These are phyloP conservation scores for Thermophis baileyi DNA, from an alignment of 2,113 vertebrate species.

Conservation along the genomic window DNA sequence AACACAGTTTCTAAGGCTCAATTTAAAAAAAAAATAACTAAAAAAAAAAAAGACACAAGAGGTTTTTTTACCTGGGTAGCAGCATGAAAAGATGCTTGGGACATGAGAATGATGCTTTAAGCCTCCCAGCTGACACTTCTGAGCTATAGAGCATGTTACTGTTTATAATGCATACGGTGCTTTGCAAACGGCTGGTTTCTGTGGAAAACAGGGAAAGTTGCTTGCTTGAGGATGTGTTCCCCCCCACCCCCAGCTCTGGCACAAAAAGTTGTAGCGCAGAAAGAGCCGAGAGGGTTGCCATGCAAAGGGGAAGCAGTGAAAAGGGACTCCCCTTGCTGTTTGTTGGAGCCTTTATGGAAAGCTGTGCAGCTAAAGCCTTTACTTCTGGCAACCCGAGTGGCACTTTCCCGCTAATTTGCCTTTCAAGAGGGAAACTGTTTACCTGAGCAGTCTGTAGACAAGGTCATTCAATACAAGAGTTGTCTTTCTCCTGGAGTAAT, in stretches of 20 bases:
- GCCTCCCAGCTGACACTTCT: neutral
- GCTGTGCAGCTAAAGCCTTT: constrained; percentile 49
- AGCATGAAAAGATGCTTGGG: constrained; percentile 45
- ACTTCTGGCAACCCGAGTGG: neutral
- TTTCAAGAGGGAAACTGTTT: constrained; percentile 8
- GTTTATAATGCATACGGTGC: neutral
- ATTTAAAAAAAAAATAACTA: constrained; percentile 12
- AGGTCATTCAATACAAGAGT: neutral
- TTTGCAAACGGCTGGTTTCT: neutral
- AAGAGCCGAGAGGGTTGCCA: neutral
- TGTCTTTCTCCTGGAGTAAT: neutral
- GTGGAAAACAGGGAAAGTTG: constrained; percentile 3
- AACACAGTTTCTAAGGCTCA: constrained; percentile 16
- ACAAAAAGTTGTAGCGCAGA: neutral
- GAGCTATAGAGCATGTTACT: constrained; percentile 6
- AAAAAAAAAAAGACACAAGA: constrained; percentile 28
- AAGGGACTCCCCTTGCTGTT: constrained; percentile 52
- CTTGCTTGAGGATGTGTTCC: neutral
- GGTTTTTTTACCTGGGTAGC: constrained; percentile 44
- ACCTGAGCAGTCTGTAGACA: neutral
- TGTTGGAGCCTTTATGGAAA: constrained; percentile 58
- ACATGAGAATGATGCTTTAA: constrained; percentile 36
- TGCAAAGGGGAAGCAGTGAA: constrained; percentile 5
- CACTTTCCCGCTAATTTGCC: neutral
- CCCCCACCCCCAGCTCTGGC: neutral